A percentile compares a stretch with the other conserved stretches of the same genome.
These are phyloP conservation scores for Alethe diademata DNA, from an alignment of 2,113 vertebrate genomes.

Conservation along the genomic window DNA sequence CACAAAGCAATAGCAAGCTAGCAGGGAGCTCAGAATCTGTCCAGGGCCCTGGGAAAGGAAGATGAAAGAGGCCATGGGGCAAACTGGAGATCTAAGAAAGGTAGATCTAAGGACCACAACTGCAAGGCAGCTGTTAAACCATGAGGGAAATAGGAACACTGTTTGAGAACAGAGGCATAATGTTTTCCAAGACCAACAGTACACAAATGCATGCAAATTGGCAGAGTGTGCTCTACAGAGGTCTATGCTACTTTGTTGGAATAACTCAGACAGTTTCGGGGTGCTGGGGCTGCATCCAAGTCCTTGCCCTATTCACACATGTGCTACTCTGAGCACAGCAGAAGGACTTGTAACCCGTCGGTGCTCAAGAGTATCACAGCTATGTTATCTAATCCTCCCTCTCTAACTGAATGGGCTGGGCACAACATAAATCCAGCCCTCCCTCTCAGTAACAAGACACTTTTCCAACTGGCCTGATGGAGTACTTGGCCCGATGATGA, in stretches of 20 bases:
- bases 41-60: neutral
- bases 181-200: conserved; percentile 28
- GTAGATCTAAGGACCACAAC: conserved; percentile 38
- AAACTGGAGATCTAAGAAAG: conserved; percentile 32
- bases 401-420: neutral
- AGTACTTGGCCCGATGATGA: conserved; percentile 24
- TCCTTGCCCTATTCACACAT: neutral
- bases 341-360: neutral
- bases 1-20: neutral
- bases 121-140: conserved; percentile 26
- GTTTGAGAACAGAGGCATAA: conserved; percentile 1
- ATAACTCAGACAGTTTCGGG: neutral
- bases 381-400: neutral
- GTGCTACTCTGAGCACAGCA: neutral
- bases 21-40: conserved; percentile 11
- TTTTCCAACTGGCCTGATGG: conserved; percentile 40
- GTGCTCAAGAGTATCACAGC: neutral
- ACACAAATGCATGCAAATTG: neutral
- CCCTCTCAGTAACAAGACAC: conserved; percentile 32
- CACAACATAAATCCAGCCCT: conserved; percentile 42
- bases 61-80: conserved; percentile 45
- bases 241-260: neutral
- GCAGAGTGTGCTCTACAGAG: neutral
- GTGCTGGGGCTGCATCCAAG: neutral
- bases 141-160: neutral